Evolutionary conservation across 2,113 vertebrate genomes (phyloP).

Genomic region (Phainopepla nitens): DNA sequence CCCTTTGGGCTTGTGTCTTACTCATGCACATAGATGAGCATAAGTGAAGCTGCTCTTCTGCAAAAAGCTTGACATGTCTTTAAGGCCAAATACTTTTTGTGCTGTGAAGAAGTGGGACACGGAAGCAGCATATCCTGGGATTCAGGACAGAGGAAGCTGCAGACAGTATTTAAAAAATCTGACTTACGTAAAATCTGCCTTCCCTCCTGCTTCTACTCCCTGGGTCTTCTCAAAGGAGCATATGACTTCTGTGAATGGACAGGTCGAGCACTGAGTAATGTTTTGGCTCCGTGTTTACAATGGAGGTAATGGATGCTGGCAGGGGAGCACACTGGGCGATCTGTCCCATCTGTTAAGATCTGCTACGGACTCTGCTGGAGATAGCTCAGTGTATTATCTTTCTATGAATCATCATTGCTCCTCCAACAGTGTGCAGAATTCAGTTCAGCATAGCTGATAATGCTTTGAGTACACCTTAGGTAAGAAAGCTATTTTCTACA

Average conservation of each 20-base stretch:
- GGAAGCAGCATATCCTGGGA: background rate
- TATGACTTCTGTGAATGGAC: slow-evolving; percentile 66
- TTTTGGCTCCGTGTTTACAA: slow-evolving; percentile 38
- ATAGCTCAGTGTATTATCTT: slow-evolving; percentile 35
- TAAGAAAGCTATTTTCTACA: slow-evolving; percentile 39
- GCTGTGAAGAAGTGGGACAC: background rate
- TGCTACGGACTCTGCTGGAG: background rate
- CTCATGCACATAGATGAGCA: background rate
- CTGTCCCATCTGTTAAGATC: slow-evolving; percentile 61
- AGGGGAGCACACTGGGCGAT: background rate
- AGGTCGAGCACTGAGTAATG: slow-evolving; percentile 55
- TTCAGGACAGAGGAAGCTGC: slow-evolving; percentile 6
- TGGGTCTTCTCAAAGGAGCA: slow-evolving; percentile 57
- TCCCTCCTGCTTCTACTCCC: slow-evolving; percentile 39
- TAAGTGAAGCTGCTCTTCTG: background rate
- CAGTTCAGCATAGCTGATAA: background rate
- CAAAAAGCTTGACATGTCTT: background rate
- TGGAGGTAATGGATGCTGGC: slow-evolving; percentile 48
- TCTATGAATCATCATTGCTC: slow-evolving; percentile 52
- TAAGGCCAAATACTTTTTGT: background rate
- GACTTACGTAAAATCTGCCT: slow-evolving; percentile 49
- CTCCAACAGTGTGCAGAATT: background rate
- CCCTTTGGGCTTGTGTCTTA: background rate
- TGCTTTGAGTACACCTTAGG: background rate
- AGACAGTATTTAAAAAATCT: background rate